Evolutionary conservation across 2,113 vertebrate species (phyloP).

Genomic region (Melanotaenia duboulayi): DNA sequence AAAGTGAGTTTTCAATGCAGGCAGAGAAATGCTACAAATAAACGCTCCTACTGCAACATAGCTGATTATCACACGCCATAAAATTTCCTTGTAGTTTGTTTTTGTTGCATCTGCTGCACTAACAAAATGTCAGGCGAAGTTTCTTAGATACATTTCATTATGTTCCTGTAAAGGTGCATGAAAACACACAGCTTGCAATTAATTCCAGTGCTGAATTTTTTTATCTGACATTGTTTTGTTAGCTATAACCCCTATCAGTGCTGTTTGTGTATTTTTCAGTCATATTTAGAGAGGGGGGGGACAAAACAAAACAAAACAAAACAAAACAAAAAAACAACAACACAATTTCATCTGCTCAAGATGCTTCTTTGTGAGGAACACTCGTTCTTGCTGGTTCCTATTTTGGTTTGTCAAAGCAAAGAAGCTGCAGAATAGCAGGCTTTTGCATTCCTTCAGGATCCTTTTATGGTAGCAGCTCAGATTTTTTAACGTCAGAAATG

Average conservation of each 20-base stretch:
- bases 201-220: constrained; percentile 32
- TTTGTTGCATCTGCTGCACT: not conserved
- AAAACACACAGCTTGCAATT: constrained; percentile 42
- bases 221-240: constrained; percentile 34
- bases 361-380: constrained; percentile 50
- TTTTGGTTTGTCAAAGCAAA: constrained; percentile 68
- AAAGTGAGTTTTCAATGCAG: not conserved
- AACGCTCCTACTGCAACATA: not conserved
- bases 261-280: constrained; percentile 45
- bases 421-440: constrained; percentile 49
- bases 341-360: constrained; percentile 42
- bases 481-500: constrained; percentile 49
- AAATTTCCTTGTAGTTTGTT: not conserved
- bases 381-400: constrained; percentile 49
- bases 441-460: constrained; percentile 47
- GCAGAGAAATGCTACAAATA: not conserved
- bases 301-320: no score
- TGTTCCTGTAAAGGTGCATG: not conserved
- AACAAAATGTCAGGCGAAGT: constrained; percentile 22
- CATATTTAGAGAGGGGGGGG: constrained; percentile 18
- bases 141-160: not conserved
- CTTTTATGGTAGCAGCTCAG: constrained; percentile 49
- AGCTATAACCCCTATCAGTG: constrained; percentile 3
- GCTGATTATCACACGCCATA: not conserved
- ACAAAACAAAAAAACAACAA: no score